These are phyloP conservation scores for Drosophila pandora DNA, from an alignment of 1,140 invertebrate genomes.

Conservation along the genomic window DNA sequence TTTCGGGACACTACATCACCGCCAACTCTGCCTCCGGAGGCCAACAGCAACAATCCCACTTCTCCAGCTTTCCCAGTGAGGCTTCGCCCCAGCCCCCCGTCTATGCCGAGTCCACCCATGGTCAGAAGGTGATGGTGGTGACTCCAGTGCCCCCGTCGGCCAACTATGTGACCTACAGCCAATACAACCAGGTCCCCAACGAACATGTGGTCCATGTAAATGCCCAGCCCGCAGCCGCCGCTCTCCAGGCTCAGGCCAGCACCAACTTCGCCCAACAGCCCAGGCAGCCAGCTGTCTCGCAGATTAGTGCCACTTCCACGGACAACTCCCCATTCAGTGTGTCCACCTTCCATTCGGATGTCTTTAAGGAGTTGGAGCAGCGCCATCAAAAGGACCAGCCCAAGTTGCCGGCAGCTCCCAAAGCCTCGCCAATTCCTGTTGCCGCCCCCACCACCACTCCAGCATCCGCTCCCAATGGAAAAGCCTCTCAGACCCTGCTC, in stretches of 20 bases:
- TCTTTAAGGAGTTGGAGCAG: slow-evolving; percentile 79
- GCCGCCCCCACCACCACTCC: slow-evolving; percentile 27
- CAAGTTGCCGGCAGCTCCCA: slow-evolving; percentile 1
- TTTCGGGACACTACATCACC: slow-evolving; percentile 32
- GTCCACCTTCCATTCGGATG: slow-evolving; percentile 78
- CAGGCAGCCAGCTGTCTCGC: slow-evolving; percentile 38
- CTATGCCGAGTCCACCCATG: slow-evolving; percentile 74
- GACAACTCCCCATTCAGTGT: slow-evolving; percentile 74
- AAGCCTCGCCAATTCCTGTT: slow-evolving; percentile 1
- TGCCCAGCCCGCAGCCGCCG: slow-evolving; percentile 32
- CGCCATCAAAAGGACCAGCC: slow-evolving; percentile 47
- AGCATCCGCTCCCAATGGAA: slow-evolving; percentile 63
- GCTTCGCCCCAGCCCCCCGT: slow-evolving; percentile 52
- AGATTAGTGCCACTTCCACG: slow-evolving; percentile 31
- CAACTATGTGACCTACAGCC: slow-evolving; percentile 65
- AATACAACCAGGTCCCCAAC: slow-evolving; percentile 68
- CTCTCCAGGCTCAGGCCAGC: slow-evolving; percentile 54
- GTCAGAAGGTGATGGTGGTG: slow-evolving; percentile 80
- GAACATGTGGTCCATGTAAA: slow-evolving; percentile 66
- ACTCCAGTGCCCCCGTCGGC: slow-evolving; percentile 67
- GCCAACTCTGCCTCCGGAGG: slow-evolving; percentile 29
- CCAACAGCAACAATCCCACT: slow-evolving; percentile 47
- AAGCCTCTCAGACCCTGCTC: slow-evolving; percentile 84
- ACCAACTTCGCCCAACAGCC: slow-evolving; percentile 70
- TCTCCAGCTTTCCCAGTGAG: slow-evolving; percentile 47